phyloP scores from a whole-genome alignment of 2,888 invertebrate species.

The Zelleria hepariella region DNA sequence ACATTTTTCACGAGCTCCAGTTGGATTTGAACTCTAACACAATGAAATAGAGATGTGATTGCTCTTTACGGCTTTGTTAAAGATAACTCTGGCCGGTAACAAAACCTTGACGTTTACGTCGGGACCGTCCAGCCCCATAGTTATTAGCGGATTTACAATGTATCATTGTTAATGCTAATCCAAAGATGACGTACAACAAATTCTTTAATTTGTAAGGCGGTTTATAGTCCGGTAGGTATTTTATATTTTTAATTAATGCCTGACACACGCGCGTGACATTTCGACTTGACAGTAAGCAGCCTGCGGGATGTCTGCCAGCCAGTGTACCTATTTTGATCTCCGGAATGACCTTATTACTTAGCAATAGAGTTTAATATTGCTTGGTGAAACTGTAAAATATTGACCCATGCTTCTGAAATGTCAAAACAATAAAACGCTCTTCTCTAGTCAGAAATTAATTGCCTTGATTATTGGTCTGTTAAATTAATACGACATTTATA shows the following conservation, averaged over 20 bases:
- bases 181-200: constrained; percentile 59
- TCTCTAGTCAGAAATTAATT: not conserved
- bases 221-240: constrained; percentile 48
- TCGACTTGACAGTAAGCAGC: constrained; percentile 26
- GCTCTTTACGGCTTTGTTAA: not conserved
- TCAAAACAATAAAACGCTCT: not conserved
- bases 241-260: constrained; percentile 36
- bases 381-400: not conserved
- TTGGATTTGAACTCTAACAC: not conserved
- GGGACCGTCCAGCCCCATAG: constrained; percentile 47
- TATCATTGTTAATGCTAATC: constrained; percentile 34
- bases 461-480: not conserved
- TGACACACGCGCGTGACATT: constrained; percentile 39
- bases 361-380: not conserved
- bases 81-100: constrained; percentile 43
- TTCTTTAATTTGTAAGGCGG: constrained; percentile 60
- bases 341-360: not conserved
- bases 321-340: not conserved
- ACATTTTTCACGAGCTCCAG: not conserved
- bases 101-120: constrained; percentile 58
- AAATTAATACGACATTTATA: not conserved
- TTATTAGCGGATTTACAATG: constrained; percentile 61
- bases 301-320: constrained; percentile 12
- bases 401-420: not conserved
- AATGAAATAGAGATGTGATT: not conserved